Conservation (phyloP, 1,140 invertebrate species). For the Drosophila arawakana region DNA sequence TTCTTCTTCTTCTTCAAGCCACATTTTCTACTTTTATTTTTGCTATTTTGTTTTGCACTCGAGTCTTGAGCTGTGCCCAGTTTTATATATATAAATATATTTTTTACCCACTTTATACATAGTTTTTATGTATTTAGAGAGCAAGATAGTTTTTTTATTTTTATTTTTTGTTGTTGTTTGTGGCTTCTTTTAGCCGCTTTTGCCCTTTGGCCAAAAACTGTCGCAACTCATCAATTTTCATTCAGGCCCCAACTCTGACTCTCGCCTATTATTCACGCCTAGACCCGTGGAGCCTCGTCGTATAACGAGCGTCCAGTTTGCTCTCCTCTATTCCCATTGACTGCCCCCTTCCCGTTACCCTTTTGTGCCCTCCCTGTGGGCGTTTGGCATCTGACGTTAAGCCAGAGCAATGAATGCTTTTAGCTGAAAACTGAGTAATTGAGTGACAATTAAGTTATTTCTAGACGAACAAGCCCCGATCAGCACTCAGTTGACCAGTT, state of each 20-base stretch:
- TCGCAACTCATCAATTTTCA: conserved; percentile 83
- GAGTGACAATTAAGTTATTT: conserved; percentile 85
- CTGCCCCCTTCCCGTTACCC: background rate
- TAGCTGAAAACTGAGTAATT: conserved; percentile 85
- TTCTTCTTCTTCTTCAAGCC: conserved; percentile 2
- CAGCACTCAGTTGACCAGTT: conserved; percentile 45
- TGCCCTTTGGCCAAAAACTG: conserved; percentile 83
- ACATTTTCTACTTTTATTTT: conserved; percentile 4
- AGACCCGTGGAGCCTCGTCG: conserved; percentile 27
- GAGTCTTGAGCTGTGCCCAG: conserved; percentile 32
- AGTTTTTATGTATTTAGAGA: background rate
- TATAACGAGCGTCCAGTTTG: conserved; percentile 47
- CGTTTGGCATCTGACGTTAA: conserved; percentile 65
- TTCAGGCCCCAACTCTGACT: conserved; percentile 57
- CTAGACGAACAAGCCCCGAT: conserved; percentile 78
- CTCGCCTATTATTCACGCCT: conserved; percentile 76
- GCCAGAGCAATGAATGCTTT: conserved; percentile 84
- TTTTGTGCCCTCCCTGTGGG: conserved; percentile 3
- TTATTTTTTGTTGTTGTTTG: conserved; percentile 17
- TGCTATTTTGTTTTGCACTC: conserved; percentile 5
- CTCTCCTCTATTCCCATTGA: conserved; percentile 12
- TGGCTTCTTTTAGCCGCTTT: conserved; percentile 47
- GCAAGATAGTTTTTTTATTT: conserved; percentile 2
- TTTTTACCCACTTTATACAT: no score
- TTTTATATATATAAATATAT: conserved; percentile 10